These are phyloP conservation scores for Heteromurus nitidus DNA, from an alignment of 2,888 invertebrate species.

Conservation along the genomic window DNA sequence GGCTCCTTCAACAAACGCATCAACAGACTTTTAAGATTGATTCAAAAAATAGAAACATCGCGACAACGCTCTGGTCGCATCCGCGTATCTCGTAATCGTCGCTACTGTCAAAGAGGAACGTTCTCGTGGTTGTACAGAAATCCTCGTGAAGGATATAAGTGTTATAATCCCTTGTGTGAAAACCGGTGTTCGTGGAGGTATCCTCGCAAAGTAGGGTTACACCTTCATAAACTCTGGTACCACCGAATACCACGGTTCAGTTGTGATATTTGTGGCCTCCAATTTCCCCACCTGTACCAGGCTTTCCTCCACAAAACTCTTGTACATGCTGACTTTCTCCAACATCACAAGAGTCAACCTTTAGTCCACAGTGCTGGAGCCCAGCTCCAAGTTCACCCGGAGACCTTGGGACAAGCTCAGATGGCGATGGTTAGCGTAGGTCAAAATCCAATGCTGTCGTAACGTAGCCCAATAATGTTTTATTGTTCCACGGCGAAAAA, in stretches of 20 bases:
- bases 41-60: constrained; percentile 14
- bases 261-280: constrained; percentile 77
- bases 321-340: constrained; percentile 29
- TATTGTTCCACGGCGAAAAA: too few species aligned
- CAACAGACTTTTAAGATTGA: constrained; percentile 10
- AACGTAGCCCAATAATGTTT: too few species aligned
- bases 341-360: constrained; percentile 19
- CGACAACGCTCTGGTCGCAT: background rate
- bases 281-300: constrained; percentile 78
- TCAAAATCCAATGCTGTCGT: constrained; percentile 36
- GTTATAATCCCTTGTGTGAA: constrained; percentile 65
- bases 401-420: constrained; percentile 13
- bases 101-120: constrained; percentile 62
- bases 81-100: constrained; percentile 36
- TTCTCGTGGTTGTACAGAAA: constrained; percentile 54
- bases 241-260: constrained; percentile 76
- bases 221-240: constrained; percentile 78
- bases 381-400: background rate
- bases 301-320: constrained; percentile 76
- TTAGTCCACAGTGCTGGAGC: constrained; percentile 29
- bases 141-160: constrained; percentile 58
- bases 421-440: background rate
- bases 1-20: constrained; percentile 1
- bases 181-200: constrained; percentile 61
- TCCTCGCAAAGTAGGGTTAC: constrained; percentile 54